Conservation (phyloP, 2,888 invertebrate species). For the Sminthurinus aureus region DNA sequence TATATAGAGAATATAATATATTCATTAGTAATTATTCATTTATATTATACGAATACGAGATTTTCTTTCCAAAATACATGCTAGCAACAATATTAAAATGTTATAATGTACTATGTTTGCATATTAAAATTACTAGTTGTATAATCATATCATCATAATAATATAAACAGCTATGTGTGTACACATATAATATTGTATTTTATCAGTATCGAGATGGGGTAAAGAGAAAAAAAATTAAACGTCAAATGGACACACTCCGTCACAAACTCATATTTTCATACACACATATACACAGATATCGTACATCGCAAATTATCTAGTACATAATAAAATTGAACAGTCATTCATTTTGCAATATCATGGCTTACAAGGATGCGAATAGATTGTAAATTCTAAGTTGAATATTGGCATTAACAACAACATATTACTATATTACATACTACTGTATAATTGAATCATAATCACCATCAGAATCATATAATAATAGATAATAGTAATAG, state of each 20-base stretch:
- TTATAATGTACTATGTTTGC: not conserved
- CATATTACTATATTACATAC: too few relatives aligned
- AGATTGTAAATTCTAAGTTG: not conserved
- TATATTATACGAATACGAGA: not conserved
- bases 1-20: conserved; percentile 3
- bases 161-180: too few relatives aligned
- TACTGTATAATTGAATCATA: not conserved
- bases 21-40: not conserved
- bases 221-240: not conserved
- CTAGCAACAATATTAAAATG: not conserved
- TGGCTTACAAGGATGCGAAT: not conserved
- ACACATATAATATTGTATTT: not conserved
- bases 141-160: not conserved
- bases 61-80: not conserved
- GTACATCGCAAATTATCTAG: not conserved
- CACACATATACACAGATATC: not conserved
- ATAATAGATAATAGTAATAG: conserved; percentile 4
- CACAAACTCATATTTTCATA: too few relatives aligned
- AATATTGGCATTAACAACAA: not conserved
- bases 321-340: not conserved
- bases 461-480: not conserved
- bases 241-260: not conserved
- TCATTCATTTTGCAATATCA: not conserved
- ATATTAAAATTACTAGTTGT: not conserved
- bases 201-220: not conserved